phyloP scores from a whole-genome alignment of 2,113 vertebrate genomes.

The Cyphomyrus plagiostoma region DNA sequence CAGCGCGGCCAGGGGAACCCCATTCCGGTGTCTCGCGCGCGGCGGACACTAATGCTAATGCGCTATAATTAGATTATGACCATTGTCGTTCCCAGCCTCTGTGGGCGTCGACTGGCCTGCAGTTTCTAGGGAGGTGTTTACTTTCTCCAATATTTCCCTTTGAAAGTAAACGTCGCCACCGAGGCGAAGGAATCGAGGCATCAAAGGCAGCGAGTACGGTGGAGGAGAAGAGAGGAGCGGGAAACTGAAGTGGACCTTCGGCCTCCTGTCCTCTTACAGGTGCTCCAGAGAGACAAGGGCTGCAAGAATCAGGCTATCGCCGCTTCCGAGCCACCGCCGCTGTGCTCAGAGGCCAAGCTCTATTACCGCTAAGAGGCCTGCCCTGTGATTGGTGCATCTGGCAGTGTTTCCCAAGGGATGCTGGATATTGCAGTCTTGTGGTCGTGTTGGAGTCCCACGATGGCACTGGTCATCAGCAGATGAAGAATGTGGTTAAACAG shows the following conservation, averaged over 20 bases:
- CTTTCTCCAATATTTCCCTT: not conserved
- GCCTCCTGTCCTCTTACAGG: not conserved
- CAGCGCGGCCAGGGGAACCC: not conserved
- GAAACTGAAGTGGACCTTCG: not conserved
- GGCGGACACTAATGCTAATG: not conserved
- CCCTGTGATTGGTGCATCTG: not conserved
- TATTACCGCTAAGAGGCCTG: not conserved
- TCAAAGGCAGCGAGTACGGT: not conserved
- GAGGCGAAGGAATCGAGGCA: not conserved
- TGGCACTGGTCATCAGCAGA: not conserved
- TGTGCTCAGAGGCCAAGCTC: not conserved
- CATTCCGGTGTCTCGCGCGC: not conserved
- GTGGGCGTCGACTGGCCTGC: not conserved
- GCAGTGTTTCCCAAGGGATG: not conserved
- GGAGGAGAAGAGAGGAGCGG: not conserved
- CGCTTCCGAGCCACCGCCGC: not conserved
- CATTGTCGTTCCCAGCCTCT: not conserved
- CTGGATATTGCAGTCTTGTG: not conserved
- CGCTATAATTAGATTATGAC: constrained; percentile 20
- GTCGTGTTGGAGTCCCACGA: not conserved
- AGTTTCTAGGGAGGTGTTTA: not conserved
- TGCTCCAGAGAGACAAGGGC: not conserved
- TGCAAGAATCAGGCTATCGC: not conserved
- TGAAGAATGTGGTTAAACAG: not conserved
- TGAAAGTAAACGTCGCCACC: not conserved